These are phyloP conservation scores for Linurgus olivaceus DNA, from an alignment of 2,797 vertebrate genomes.

Conservation along the genomic window DNA sequence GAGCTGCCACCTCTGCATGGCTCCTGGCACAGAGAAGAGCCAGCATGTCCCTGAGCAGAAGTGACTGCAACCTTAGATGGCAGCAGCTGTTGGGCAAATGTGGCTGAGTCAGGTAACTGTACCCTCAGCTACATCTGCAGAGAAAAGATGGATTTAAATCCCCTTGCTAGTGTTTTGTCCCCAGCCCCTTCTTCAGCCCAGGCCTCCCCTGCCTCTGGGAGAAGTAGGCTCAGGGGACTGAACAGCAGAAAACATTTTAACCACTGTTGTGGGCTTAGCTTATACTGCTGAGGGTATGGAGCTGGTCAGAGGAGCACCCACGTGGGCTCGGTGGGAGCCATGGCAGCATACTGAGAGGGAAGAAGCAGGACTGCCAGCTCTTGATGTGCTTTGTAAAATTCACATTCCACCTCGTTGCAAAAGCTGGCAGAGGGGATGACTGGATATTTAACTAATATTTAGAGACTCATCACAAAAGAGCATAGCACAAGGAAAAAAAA, in stretches of 20 bases:
- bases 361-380: not conserved
- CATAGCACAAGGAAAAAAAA: not conserved
- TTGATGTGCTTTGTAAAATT: not conserved
- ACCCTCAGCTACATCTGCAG: not conserved
- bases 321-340: fast-evolving
- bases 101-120: not conserved
- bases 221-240: not conserved
- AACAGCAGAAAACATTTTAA: not conserved
- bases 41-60: not conserved
- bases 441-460: not conserved
- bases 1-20: not conserved
- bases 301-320: not conserved
- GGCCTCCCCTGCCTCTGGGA: not conserved
- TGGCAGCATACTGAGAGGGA: not conserved
- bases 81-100: not conserved
- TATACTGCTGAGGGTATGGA: not conserved
- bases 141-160: not conserved
- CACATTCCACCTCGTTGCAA: not conserved
- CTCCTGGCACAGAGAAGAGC: not conserved
- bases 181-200: not conserved
- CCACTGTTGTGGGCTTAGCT: not conserved
- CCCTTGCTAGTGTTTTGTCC: not conserved
- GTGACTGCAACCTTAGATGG: not conserved
- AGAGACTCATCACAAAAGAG: not conserved
- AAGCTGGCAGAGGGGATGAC: not conserved